Base-by-base conservation (phyloP, 1,140 invertebrate genomes). In the Condylostylus longicornis region DNA sequence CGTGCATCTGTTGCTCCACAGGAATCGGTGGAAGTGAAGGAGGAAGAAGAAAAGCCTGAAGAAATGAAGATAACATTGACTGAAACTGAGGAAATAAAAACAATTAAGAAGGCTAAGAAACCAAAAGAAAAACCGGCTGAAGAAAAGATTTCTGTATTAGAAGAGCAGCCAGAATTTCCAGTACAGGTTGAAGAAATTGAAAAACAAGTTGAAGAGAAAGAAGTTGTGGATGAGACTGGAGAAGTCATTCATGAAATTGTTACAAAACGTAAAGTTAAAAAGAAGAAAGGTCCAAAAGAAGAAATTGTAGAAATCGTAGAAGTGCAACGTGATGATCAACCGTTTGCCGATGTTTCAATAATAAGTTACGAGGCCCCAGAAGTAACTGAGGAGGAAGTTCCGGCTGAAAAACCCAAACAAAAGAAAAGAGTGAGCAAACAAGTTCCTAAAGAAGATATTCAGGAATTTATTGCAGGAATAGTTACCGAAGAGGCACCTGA, bases 301-400 rank as follows among this genome's bases (percentile, higher is more conserved):
- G 50, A 65, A 42, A 38, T 53, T 4, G 57, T 58, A 14, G 62
- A 64, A 49, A 62, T 61, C 21, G 51, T 56, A 18, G 58, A 58
- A 31, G 49, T 59, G 7, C 40, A 62, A 30, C 54, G 53, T 40
- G 61, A 59, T 40, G 61, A 55, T 32, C 51, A 67, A 41, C 49
- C 48, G 1, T 28, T 49, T 25, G 53, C 58, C 12, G 47, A 63
- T 41, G 54, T 58, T 23, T 56, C 59, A 25, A 48, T 60, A 31
- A 40, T 48, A 21, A 58, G n/a, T 32, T 32, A 54, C n/a, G 41
- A 50, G 41, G 36, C 44, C 17, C 59, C 58, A 3, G 48, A 51
- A 44, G 34, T 49, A 1, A 17, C 31, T n/a, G 19, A 33, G 13
- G 18, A 36, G 2, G 38, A 41, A 1, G 47, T 54, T 32, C 21